A percentile compares a stretch with the other conserved stretches of the same genome.
These are phyloP conservation scores for Oryctolagus cuniculus DNA, from an alignment of 2,113 vertebrate genomes.

Conservation along the genomic window DNA sequence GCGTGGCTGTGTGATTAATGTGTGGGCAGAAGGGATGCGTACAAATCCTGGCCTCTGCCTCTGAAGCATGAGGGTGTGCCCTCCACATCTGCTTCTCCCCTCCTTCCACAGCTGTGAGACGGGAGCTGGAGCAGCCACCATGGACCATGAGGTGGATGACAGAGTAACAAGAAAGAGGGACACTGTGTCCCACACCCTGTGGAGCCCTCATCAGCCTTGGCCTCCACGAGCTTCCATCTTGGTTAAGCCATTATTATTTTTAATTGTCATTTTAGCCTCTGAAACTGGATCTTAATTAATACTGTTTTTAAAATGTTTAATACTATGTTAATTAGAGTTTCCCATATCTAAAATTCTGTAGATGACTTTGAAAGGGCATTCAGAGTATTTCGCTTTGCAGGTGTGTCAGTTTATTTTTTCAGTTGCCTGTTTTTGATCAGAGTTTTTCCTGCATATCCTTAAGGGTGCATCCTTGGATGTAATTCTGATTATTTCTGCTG, in stretches of 20 bases:
- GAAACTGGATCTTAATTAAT: neutral
- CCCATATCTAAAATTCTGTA: neutral
- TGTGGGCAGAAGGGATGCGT: neutral
- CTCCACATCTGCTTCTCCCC: neutral
- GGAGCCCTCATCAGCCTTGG: neutral
- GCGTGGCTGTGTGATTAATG: neutral
- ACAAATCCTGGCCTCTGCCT: neutral
- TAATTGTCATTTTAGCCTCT: neutral
- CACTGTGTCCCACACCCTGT: neutral
- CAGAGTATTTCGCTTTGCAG: constrained; percentile 18
- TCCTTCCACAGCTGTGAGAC: neutral
- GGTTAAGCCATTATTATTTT: neutral
- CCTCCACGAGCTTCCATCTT: neutral
- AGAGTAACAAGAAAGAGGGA: neutral
- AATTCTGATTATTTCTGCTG: neutral
- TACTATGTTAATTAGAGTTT: neutral
- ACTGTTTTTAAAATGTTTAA: neutral
- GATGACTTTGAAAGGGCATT: neutral
- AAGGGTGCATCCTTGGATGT: neutral
- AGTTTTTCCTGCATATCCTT: neutral
- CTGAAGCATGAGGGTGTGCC: neutral
- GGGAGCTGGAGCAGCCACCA: neutral
- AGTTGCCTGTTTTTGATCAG: neutral
- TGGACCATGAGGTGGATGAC: neutral
- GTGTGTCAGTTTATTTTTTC: neutral